Conservation (phyloP, 2,797 vertebrate genomes). For the Pseudocheirus occidentalis region DNA sequence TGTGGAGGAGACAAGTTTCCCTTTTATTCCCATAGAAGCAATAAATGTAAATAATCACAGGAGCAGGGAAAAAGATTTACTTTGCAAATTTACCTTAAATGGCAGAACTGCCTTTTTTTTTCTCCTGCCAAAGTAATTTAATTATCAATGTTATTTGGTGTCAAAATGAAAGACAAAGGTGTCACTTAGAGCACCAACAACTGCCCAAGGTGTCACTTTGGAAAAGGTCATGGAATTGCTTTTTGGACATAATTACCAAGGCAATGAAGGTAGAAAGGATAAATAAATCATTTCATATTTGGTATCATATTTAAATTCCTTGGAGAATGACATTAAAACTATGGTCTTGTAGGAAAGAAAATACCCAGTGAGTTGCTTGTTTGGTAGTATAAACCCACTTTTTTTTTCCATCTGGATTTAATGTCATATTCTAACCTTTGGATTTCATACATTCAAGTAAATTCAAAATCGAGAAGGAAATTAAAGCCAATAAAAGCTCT, state of each 20-base stretch:
- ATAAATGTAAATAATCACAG: conserved; percentile 42
- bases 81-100: conserved; percentile 50
- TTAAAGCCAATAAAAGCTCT: not conserved
- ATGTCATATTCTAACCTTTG: conserved; percentile 9
- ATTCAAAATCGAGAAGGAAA: not conserved
- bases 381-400: not conserved
- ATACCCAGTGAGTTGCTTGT: not conserved
- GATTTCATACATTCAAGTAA: not conserved
- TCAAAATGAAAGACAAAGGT: conserved; percentile 59
- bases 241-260: conserved; percentile 43
- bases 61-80: conserved; percentile 48
- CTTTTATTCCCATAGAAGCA: conserved; percentile 49
- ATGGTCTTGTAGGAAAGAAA: conserved; percentile 25
- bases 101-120: not conserved
- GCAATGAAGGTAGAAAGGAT: conserved; percentile 40
- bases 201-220: conserved; percentile 35
- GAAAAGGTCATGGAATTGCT: conserved; percentile 44
- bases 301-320: conserved; percentile 44
- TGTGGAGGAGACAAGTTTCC: conserved; percentile 62
- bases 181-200: conserved; percentile 42
- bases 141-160: conserved; percentile 53
- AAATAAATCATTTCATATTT: conserved; percentile 50
- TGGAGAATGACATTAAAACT: conserved; percentile 23
- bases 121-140: conserved; percentile 41
- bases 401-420: conserved; percentile 34